Base-by-base conservation (phyloP, 2,797 vertebrate species). In the Eremophila alpestris region DNA sequence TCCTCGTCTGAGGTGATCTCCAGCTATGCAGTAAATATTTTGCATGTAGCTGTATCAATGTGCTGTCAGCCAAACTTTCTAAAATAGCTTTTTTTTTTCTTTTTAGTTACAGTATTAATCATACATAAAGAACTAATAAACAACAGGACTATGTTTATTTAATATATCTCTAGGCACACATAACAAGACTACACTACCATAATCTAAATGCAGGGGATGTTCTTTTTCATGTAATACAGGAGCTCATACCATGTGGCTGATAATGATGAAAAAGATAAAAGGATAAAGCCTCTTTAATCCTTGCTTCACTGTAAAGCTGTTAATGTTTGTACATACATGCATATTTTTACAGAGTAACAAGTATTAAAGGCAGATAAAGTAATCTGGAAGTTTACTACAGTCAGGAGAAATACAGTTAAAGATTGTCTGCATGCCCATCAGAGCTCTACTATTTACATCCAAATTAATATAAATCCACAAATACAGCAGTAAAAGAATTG, bases 261-360 rank as follows among this genome's bases (percentile, higher is more conserved):
- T 93, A 87, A 83, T 87, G 75, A 91, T 70, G 60, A 54, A 77
- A 93, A 89, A 87, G 82, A 83, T 89, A 67, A 95, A 94, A 94
- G 82, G 71, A 92, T 92, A 87, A 94, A 94, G 10, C 24, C 22
- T 83, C 71, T 94, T 94, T 95, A 95, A 93, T 95, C 71, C 34
- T 77, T 67, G 32, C 36, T 95, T 89, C 48, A 63, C 36, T 70
- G 46, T 65, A 91, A 94, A 89, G 45, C 43, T 77, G 71, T 87
- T 94, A 87, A 74, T 74, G 38, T 85, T 83, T 95, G 87, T 94
- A 91, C 56, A 63, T 89, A 93, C 68, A 48, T 83, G 79, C 56
- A 70, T 89, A 59, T 91, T 94, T 95, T 73, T 74, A 58, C 48
- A 70, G 32, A 80, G 56, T 80, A 85, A 48, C 76, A 70, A 76